Evolutionary conservation across 2,888 invertebrate species (phyloP), one percentile per base, ranked within the genome.

Genomic region (Tillus elongatus): DNA sequence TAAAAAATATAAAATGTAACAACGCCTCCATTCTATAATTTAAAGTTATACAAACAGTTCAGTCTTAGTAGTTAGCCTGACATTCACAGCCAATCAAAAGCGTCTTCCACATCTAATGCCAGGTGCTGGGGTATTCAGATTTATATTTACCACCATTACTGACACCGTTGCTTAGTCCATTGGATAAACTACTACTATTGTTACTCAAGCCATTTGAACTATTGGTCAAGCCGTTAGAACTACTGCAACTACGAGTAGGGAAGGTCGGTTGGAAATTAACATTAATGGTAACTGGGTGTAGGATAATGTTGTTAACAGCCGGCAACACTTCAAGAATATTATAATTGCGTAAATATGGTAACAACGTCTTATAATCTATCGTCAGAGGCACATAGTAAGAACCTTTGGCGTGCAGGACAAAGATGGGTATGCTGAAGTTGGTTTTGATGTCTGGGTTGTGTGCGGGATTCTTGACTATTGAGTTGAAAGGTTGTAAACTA

Each of bases 281-380:
- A 59, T 85, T 86, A 41, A 91, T 90, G 39, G 87, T 88, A 49
- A 91, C 85, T 2, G 90, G 89, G 66, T 90, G 90, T 16, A 90
- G 64, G 2, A 82, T 74, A 12, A 75, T 72, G 19, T 74, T 68
- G 1, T 74, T 70, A 13, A 71, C 71, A 47, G 69, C 67, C 13
- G 70, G 67, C 13, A 68, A 66, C 43, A 70, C 68, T 50, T 75
- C 75, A 39, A 77, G 60, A 44, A 70, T 63, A 61, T 74, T 72
- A 72, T 63, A 63, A 76, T 74, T 69, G 32, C 77, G 77, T 13
- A 85, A 66, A 56, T 79, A 79, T 1, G 86, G 81, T 56, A 79
- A 63, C 35, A 90, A 61, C 24, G 81, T 70, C 33, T 80, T 73
- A 53, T 81, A 79, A 50, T 88, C 88, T 35, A 91, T 72, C 45